Conservation (phyloP, 2,113 vertebrate species). For the Corvus cornix region DNA sequence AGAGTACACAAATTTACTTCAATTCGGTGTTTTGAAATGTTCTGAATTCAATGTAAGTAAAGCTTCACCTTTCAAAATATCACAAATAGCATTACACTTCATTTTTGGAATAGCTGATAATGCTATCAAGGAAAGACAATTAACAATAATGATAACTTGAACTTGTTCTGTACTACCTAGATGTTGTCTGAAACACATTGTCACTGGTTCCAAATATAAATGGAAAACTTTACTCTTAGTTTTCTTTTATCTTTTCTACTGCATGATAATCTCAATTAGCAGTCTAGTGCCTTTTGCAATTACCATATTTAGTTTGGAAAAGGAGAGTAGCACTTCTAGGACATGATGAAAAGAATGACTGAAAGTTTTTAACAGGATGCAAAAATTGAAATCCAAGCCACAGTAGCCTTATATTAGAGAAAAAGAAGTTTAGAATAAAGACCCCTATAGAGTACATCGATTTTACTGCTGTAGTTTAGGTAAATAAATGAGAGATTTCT, state of each 20-base stretch:
- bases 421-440: background rate
- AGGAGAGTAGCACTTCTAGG: background rate
- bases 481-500: conserved; percentile 8
- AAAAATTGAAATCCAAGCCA: background rate
- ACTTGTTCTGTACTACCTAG: background rate
- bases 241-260: background rate
- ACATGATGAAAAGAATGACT: background rate
- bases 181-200: background rate
- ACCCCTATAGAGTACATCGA: background rate
- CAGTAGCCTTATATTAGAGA: background rate
- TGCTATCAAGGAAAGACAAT: background rate
- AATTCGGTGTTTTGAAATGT: background rate
- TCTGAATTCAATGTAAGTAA: background rate
- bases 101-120: background rate
- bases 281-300: background rate
- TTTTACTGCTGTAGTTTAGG: background rate
- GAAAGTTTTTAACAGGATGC: background rate
- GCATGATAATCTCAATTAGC: background rate
- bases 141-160: background rate
- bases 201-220: background rate
- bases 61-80: background rate
- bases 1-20: background rate
- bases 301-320: background rate
- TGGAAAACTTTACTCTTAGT: background rate
- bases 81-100: background rate